A percentile compares a stretch with the other conserved stretches of the same genome.
Evolutionary conservation across 2,888 invertebrate species (phyloP).

Genomic region (Melanotus villosus): DNA sequence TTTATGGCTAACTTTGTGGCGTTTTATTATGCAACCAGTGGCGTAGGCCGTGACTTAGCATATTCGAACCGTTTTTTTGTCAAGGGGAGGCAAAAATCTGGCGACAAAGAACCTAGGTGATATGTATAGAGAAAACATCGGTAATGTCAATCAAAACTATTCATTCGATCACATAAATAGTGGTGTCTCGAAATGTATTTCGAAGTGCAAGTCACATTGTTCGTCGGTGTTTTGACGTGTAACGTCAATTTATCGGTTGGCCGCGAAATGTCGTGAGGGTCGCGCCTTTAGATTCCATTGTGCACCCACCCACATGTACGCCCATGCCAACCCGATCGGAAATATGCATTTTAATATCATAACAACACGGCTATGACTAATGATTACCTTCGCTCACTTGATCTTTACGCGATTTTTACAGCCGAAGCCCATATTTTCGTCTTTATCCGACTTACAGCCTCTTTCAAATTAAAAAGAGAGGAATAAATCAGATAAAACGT

Average conservation of each 20-base stretch:
- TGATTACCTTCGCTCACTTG: slow-evolving; percentile 33
- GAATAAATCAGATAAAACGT: slow-evolving; percentile 26
- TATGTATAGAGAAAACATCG: no score
- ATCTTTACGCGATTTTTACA: slow-evolving; percentile 26
- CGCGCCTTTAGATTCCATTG: slow-evolving; percentile 39
- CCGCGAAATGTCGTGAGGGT: slow-evolving; percentile 42
- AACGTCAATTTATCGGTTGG: slow-evolving; percentile 34
- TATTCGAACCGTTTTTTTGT: no score
- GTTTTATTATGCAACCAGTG: slow-evolving; percentile 24
- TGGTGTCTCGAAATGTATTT: not conserved
- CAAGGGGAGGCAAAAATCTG: no score
- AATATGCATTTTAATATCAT: slow-evolving; percentile 42
- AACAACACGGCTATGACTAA: slow-evolving; percentile 30
- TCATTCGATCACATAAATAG: not conserved
- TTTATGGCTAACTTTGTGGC: slow-evolving; percentile 16
- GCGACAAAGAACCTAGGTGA: no score
- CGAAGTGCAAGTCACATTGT: slow-evolving; percentile 33
- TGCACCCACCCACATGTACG: slow-evolving; percentile 34
- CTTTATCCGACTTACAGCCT: not conserved
- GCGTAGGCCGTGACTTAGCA: not conserved
- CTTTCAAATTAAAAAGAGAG: not conserved
- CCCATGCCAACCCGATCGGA: slow-evolving; percentile 36
- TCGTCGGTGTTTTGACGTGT: slow-evolving; percentile 32
- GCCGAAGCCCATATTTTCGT: not conserved
- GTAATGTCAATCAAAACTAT: not conserved